Conservation (phyloP, 2,113 vertebrate genomes). For the Platichthys flesus region DNA sequence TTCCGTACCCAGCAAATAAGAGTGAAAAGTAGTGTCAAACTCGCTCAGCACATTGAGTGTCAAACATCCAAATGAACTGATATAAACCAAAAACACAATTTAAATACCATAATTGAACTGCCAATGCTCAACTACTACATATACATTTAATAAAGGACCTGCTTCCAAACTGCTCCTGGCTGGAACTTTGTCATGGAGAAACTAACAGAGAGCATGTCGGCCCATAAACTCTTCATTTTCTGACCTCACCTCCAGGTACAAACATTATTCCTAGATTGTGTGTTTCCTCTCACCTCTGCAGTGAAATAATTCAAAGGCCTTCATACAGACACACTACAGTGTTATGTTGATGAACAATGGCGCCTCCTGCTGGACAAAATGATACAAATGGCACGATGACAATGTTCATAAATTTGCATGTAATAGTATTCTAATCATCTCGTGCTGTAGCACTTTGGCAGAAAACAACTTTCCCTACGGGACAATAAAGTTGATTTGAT, state of each 20-base stretch:
- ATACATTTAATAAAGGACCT: background rate
- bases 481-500: no score
- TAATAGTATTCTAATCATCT: no score
- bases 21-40: background rate
- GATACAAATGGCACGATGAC: background rate
- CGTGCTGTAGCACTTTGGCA: no score
- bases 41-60: background rate
- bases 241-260: background rate
- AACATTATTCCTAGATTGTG: background rate
- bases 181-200: no score
- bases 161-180: background rate
- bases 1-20: no score
- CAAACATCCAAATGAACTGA: no score
- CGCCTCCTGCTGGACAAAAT: conserved; percentile 54
- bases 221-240: background rate
- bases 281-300: background rate
- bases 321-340: background rate
- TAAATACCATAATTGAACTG: background rate
- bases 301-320: background rate
- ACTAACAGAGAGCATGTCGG: no score
- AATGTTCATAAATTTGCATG: no score
- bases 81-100: no score
- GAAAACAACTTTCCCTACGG: no score
- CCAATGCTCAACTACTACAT: background rate
- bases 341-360: background rate